Percentiles rank a stretch among this genome's conserved stretches.
phyloP scores from a whole-genome alignment of 2,888 invertebrate genomes.

The Kuschelorhynchus macadamiae region DNA sequence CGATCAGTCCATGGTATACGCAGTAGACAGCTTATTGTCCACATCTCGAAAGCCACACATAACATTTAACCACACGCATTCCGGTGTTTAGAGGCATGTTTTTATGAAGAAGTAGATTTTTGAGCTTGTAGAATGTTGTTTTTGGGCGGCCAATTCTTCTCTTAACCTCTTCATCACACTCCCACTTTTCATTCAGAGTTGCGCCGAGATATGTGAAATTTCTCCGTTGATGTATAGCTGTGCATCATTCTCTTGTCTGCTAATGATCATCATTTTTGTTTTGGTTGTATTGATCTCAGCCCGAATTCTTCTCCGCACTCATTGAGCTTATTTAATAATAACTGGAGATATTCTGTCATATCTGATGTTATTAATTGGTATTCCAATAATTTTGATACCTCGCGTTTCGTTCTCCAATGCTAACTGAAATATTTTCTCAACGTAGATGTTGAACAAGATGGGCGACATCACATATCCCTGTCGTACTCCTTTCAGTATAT shows the following conservation, averaged over 20 bases:
- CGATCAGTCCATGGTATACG: conserved; percentile 6
- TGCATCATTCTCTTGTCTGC: neutral
- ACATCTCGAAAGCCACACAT: conserved; percentile 3
- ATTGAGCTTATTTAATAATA: neutral
- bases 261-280: neutral
- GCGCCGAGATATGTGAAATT: neutral
- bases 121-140: neutral
- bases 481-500: neutral
- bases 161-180: conserved; percentile 3
- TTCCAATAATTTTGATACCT: neutral
- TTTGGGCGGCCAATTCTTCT: neutral
- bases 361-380: neutral
- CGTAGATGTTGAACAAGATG: neutral
- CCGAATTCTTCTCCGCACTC: neutral
- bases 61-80: neutral
- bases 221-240: neutral
- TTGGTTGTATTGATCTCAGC: neutral
- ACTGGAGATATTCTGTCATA: neutral
- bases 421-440: neutral
- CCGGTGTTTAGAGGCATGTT: neutral
- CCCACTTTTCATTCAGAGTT: neutral
- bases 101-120: neutral
- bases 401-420: neutral
- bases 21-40: neutral
- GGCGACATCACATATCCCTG: neutral